Evolutionary conservation across 2,888 invertebrate genomes (phyloP).

Genomic region (Chromoteleia sp.): DNA sequence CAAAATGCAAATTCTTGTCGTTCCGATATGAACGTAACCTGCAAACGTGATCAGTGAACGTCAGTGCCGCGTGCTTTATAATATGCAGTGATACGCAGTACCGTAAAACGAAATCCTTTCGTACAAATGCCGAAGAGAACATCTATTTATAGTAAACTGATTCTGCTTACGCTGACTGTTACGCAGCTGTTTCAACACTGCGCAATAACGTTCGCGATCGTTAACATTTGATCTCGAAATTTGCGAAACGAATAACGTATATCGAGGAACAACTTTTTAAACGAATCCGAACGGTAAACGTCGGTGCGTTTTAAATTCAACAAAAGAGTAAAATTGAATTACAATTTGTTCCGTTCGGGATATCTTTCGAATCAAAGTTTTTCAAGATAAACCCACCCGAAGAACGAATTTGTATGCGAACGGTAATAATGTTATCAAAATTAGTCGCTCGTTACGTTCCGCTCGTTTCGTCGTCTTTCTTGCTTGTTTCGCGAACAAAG

Average conservation of each 20-base stretch:
- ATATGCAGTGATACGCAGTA: no score
- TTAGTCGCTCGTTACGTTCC: background rate
- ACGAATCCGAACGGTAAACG: constrained; percentile 16
- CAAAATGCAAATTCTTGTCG: no score
- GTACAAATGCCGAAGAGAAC: no score
- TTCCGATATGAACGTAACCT: no score
- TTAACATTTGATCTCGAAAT: no score
- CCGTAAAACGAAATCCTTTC: no score
- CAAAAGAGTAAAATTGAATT: constrained; percentile 41
- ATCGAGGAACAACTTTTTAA: constrained; percentile 23
- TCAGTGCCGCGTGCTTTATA: no score
- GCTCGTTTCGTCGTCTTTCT: background rate
- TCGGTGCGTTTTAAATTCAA: constrained; percentile 32
- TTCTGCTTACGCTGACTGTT: no score
- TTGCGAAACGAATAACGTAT: background rate
- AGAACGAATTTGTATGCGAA: constrained; percentile 25
- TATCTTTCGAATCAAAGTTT: constrained; percentile 29
- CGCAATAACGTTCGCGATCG: no score
- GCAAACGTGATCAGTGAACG: no score
- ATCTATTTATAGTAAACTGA: no score
- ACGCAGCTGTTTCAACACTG: no score
- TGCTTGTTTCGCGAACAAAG: constrained; percentile 1
- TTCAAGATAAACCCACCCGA: background rate
- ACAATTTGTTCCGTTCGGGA: constrained; percentile 14
- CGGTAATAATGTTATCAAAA: constrained; percentile 11